Percentiles rank a stretch among this genome's conserved stretches.
Conservation (phyloP, 2,113 vertebrate genomes). For the Pongo abelii region DNA sequence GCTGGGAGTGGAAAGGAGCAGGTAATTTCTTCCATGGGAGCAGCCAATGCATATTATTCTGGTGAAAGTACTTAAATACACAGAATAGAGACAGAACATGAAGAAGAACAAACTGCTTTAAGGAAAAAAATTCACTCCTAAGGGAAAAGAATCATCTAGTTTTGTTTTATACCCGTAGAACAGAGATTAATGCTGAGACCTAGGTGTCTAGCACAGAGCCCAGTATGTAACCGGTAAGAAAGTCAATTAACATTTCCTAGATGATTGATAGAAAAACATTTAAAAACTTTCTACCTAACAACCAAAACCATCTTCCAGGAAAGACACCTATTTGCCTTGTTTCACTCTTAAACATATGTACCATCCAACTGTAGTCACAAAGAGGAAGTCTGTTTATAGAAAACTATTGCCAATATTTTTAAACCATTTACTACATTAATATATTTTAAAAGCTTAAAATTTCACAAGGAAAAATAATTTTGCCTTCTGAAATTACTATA, state of each 20-base stretch:
- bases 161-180: not conserved
- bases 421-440: not conserved
- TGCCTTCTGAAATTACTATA: not conserved
- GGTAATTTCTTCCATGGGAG: slow-evolving; percentile 57
- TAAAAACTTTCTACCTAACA: not conserved
- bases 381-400: not conserved
- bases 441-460: not conserved
- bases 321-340: not conserved
- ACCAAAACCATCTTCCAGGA: not conserved
- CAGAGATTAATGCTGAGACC: not conserved
- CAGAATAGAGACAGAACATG: not conserved
- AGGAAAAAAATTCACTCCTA: not conserved
- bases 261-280: not conserved
- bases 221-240: not conserved
- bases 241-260: not conserved
- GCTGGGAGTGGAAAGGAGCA: not conserved
- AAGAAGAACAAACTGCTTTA: not conserved
- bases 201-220: not conserved
- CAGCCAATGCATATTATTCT: slow-evolving; percentile 13
- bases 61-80: slow-evolving; percentile 11
- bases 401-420: not conserved
- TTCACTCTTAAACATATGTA: not conserved
- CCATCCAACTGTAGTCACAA: not conserved
- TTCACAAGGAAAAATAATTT: not conserved
- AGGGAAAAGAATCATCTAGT: not conserved